Conservation (phyloP, 2,888 invertebrate species). For the Euproctis similis region DNA sequence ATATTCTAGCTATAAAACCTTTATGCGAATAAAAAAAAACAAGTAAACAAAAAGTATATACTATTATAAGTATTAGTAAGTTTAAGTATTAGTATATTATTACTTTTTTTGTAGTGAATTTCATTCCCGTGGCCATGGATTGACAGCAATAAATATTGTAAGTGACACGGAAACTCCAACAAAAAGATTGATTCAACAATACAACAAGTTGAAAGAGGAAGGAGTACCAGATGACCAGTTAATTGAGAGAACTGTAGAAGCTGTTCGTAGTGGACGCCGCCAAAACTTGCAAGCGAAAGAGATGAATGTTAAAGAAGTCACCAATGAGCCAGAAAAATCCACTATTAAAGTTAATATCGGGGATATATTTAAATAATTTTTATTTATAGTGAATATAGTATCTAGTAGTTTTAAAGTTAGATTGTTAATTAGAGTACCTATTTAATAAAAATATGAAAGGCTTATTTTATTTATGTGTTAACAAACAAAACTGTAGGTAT, state of each 20-base stretch:
- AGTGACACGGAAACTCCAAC: conserved; percentile 71
- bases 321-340: conserved; percentile 33
- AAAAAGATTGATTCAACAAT: conserved; percentile 78
- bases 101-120: conserved; percentile 74
- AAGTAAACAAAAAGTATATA: no score
- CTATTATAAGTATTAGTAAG: no score
- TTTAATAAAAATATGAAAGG: no score
- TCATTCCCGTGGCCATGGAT: conserved; percentile 75
- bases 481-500: no score
- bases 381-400: no score
- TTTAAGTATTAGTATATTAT: background rate
- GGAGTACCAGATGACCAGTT: conserved; percentile 71
- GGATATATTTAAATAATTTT: conserved; percentile 50
- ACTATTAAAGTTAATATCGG: conserved; percentile 43
- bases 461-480: no score
- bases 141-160: conserved; percentile 72
- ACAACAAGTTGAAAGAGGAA: conserved; percentile 73
- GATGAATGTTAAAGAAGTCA: conserved; percentile 21
- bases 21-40: no score
- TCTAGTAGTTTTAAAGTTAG: no score
- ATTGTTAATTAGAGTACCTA: no score
- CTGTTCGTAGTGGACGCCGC: conserved; percentile 39
- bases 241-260: conserved; percentile 47
- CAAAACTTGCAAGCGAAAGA: conserved; percentile 26
- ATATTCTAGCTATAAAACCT: no score